Base-by-base conservation (phyloP, 2,888 invertebrate species). In the Cylindroiulus punctatus region DNA sequence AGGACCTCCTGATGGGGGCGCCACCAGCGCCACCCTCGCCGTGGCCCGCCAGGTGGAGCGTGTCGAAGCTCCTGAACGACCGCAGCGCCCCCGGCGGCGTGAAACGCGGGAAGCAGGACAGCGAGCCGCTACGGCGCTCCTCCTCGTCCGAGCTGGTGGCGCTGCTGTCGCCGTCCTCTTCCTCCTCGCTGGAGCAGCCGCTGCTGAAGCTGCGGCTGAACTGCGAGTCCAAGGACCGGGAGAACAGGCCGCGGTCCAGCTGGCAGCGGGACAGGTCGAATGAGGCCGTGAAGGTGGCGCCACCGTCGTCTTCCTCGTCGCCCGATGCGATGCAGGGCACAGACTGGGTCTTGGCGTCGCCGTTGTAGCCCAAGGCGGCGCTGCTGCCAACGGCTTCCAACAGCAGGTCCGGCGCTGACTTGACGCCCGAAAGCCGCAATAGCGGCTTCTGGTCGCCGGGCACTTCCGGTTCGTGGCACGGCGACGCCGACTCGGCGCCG, bases 41-140 rank as follows among this genome's bases (percentile, higher is more conserved):
- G 26, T 81, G 32, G 5, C 85, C 85, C 1, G 85, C 26, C 57
- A 85, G 44, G 42, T 85, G 32, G 32, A 93, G 89, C 85, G 92
- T 92, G 90, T 93, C 93, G 89, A 92, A 92, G 88, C 92, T 92
- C 26, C 92, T 90, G 87, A 91, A 92, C 0, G 92, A 92, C 85
- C 92, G 90, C 86, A 92, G 89, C 3, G 85, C 36, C 14, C 57
- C 81, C 26, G 85, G 81, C 42, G 57, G 47, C 19, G 85, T 81
- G 36, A 85, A 85, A 22, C 85, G 76, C 14, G 57, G 81, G 57
- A 85, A 85, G 19, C 19, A 0, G 7, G 32, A 40, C 84, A 40
- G 22, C 44, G 84, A 84, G 17, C 30, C 17, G 19, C 30, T 5
- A 10, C 44, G 5, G 14, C 42, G 5, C 30, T n/a, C 47, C 14